Evolutionary conservation across 1,140 invertebrate genomes (phyloP).

Genomic region (Lepidostoma basale): DNA sequence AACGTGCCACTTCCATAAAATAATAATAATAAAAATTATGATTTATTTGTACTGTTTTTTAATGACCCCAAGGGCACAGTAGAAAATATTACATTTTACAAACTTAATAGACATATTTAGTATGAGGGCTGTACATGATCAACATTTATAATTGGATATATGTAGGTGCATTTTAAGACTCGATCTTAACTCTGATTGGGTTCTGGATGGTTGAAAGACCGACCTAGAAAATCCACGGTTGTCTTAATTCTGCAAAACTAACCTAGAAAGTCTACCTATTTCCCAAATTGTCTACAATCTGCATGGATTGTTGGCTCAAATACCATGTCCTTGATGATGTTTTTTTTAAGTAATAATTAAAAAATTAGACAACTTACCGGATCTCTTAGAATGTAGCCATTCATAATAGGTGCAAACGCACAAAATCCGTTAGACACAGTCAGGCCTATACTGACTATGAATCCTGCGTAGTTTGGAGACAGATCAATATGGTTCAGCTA

Average conservation of each 20-base stretch:
- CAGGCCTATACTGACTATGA: slow-evolving; percentile 69
- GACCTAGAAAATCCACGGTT: not conserved
- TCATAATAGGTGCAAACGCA: not conserved
- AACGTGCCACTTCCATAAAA: too few relatives aligned
- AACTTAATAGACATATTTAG: too few relatives aligned
- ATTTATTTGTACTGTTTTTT: too few relatives aligned
- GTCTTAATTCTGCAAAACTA: not conserved
- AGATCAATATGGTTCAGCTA: slow-evolving; percentile 71
- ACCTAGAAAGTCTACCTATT: not conserved
- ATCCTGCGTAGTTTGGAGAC: slow-evolving; percentile 68
- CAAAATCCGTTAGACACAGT: slow-evolving; percentile 50
- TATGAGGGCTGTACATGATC: too few relatives aligned
- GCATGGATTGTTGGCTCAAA: not conserved
- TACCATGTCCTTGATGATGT: not conserved
- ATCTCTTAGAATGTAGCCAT: slow-evolving; percentile 13
- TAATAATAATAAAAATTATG: too few relatives aligned
- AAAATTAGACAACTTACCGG: slow-evolving; percentile 11
- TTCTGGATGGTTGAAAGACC: not conserved
- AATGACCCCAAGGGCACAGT: too few relatives aligned
- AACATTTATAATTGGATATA: too few relatives aligned
- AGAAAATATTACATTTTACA: too few relatives aligned
- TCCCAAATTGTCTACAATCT: not conserved
- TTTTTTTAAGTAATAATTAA: not conserved
- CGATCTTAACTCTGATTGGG: too few relatives aligned
- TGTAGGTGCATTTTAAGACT: too few relatives aligned